Evolutionary conservation across 2,888 invertebrate genomes (phyloP).

Genomic region (Xylophagus ater): DNA sequence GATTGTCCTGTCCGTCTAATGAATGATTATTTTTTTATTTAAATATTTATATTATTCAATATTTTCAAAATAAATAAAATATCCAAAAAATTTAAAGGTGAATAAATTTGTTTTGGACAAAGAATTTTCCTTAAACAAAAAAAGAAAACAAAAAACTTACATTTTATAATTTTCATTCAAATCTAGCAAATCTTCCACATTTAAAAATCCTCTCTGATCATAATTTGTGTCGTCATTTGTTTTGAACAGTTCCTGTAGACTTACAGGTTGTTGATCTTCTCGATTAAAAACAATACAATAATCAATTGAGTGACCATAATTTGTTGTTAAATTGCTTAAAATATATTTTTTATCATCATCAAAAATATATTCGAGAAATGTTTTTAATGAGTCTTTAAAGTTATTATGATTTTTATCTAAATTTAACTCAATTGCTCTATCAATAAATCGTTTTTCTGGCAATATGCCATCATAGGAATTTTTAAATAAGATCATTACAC

Average conservation of each 20-base stretch:
- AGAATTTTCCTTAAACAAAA: not conserved
- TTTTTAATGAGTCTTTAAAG: constrained; percentile 8
- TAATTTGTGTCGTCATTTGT: not conserved
- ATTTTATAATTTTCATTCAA: not conserved
- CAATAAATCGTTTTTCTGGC: constrained; percentile 37
- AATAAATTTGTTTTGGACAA: not conserved
- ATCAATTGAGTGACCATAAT: constrained; percentile 16
- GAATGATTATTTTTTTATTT: no score
- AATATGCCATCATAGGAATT: constrained; percentile 36
- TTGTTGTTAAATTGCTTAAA: constrained; percentile 12
- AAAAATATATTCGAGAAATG: constrained; percentile 10
- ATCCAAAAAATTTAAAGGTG: not conserved
- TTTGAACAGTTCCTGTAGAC: not conserved
- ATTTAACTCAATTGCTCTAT: constrained; percentile 29
- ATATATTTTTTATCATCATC: constrained; percentile 11
- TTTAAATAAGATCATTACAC: constrained; percentile 40
- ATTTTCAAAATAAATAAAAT: no score
- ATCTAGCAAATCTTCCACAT: no score
- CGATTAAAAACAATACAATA: constrained; percentile 13
- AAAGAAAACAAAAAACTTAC: constrained; percentile 5
- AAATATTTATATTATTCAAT: no score
- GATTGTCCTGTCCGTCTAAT: no score
- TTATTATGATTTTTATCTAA: constrained; percentile 3
- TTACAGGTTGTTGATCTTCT: constrained; percentile 2
- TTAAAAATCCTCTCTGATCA: constrained; percentile 4